Evolutionary conservation across 2,888 invertebrate genomes (phyloP).

Genomic region (Mactromeris polynyma): DNA sequence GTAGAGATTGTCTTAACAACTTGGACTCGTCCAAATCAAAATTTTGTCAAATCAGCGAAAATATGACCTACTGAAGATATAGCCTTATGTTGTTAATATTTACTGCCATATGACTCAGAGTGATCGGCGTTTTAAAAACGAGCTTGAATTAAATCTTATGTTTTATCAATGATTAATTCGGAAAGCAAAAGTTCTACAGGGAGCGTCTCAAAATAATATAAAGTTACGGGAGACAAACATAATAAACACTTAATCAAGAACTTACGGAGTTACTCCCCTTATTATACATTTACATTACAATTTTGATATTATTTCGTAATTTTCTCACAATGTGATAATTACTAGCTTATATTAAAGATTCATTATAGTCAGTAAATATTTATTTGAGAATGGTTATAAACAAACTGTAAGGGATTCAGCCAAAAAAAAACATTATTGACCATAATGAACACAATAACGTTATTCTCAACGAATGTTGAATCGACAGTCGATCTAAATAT

Average conservation of each 20-base stretch:
- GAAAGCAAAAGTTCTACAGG: background rate
- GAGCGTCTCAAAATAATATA: background rate
- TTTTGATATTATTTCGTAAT: too few species aligned
- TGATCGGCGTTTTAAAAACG: background rate
- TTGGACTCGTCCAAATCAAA: conserved; percentile 1
- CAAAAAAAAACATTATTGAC: too few species aligned
- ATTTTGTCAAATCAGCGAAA: conserved; percentile 14
- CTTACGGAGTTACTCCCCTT: background rate
- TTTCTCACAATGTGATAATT: too few species aligned
- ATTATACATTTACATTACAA: too few species aligned
- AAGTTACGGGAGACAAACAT: background rate
- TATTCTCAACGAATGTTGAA: too few species aligned
- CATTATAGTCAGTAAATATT: too few species aligned
- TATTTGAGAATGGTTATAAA: too few species aligned
- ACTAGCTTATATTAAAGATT: too few species aligned
- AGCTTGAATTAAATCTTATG: background rate
- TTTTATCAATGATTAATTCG: conserved; percentile 2
- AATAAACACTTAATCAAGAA: too few species aligned
- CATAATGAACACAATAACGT: too few species aligned
- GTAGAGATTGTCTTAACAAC: background rate
- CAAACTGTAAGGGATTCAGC: too few species aligned
- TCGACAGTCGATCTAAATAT: too few species aligned
- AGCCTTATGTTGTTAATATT: background rate
- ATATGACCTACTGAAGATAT: background rate
- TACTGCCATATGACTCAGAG: background rate